Evolutionary conservation across 2,113 vertebrate species (phyloP), one percentile per base, ranked within the genome.

Genomic region (Rhegmatorhina hoffmannsi): DNA sequence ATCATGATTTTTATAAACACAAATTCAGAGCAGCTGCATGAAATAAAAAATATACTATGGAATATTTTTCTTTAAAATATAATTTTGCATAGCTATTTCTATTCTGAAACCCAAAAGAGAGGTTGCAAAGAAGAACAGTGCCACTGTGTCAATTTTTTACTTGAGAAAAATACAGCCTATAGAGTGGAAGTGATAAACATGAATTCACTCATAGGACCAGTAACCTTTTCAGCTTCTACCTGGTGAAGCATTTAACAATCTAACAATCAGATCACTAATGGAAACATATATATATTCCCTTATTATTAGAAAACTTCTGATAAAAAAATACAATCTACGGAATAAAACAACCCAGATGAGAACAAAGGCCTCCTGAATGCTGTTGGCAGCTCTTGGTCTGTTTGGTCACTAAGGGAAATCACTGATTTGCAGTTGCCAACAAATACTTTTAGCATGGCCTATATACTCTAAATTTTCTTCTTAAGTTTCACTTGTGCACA

Each of bases 401-500:
- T 73, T 81, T 55, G 11, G 4, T 17, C 5, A 25, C n/a, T n/a
- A 68, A 23, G 7, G 55, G 7, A 92, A 77, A 69, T 31, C 23
- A 40, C 9, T 24, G 40, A 49, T 68, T 40, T 60, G 2, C 6
- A 73, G 14, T 7, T 60, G 7, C 12, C 23, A 56, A 10, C 2
- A 68, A 59, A 36, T 36, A 46, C 14, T 64, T 70, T 73, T 31
- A 73, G 12, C 8, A 8, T 26, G 9, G 11, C 12, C 4, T 25
- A 11, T 0, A 1, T 36, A 31, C 1, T 18, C 1, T 10, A 0
- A 49, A n/a, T 40, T 84, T 90, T 1, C 10, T 90, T 1, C 10
- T 36, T 78, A 17, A 1, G 12, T 53, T 82, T 75, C 11, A 49
- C 9, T 15, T 34, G 1, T 53, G n/a, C 5, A 62, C 1, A 20